Percentiles rank a stretch among this genome's conserved stretches.
Conservation (phyloP, 2,113 vertebrate species). For the Mustela lutreola region DNA sequence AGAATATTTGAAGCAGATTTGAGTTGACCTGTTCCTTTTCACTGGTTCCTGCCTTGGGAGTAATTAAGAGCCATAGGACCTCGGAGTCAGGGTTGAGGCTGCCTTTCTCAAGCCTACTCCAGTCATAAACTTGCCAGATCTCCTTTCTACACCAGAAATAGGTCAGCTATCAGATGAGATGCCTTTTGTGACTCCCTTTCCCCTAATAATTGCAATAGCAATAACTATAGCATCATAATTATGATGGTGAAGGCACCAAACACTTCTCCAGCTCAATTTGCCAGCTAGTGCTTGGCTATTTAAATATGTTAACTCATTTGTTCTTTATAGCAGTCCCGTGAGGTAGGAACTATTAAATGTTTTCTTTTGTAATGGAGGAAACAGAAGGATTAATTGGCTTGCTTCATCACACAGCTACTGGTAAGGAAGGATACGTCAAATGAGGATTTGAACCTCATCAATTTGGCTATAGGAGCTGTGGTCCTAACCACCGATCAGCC, state of each 20-base stretch:
- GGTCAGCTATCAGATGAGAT: neutral
- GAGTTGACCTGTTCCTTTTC: slow-evolving; percentile 1
- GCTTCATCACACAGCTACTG: neutral
- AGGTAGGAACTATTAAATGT: neutral
- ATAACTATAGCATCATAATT: neutral
- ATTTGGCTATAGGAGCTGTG: neutral
- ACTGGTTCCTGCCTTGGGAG: slow-evolving; percentile 3
- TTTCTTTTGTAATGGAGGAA: neutral
- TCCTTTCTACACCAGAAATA: neutral
- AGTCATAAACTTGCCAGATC: neutral
- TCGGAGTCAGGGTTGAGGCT: neutral
- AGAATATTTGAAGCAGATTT: slow-evolving; percentile 49
- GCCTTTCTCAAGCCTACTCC: neutral
- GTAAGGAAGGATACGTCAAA: neutral
- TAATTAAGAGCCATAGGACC: neutral
- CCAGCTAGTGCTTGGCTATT: neutral
- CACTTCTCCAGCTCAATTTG: neutral
- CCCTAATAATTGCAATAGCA: neutral
- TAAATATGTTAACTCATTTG: neutral
- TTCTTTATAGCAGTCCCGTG: neutral
- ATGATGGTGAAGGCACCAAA: neutral
- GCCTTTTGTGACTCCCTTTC: neutral
- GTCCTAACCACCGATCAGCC: neutral
- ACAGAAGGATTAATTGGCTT: neutral
- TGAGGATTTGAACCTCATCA: neutral